Percentiles rank a stretch among this genome's conserved stretches.
Evolutionary conservation across 2,797 vertebrate genomes (phyloP).

Genomic region (Premnoplex brunnescens): DNA sequence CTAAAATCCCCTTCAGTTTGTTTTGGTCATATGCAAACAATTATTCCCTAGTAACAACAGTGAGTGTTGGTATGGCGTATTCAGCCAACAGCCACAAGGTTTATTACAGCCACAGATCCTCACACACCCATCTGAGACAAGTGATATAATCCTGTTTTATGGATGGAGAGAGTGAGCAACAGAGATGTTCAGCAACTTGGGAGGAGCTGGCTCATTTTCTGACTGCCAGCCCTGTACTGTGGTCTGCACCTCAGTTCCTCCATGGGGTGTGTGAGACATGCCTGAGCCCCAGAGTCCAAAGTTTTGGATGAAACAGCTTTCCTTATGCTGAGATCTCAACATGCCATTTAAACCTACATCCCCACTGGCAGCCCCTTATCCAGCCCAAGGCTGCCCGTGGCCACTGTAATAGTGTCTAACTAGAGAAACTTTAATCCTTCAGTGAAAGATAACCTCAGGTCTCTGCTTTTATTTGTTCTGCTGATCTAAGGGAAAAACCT

Average conservation of each 20-base stretch:
- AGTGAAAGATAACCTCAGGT: not conserved
- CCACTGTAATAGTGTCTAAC: not conserved
- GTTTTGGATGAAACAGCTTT: not conserved
- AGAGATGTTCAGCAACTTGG: not conserved
- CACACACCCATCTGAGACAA: constrained; percentile 41
- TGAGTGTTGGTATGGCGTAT: not conserved
- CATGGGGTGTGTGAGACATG: not conserved
- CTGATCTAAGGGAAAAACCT: not conserved
- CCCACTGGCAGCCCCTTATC: not conserved
- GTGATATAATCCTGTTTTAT: not conserved
- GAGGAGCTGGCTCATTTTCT: not conserved
- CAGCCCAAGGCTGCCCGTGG: not conserved
- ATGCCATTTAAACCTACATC: not conserved
- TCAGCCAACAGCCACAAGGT: not conserved
- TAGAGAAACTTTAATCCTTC: not conserved
- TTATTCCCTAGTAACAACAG: not conserved
- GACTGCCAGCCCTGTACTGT: not conserved
- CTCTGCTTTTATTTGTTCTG: not conserved
- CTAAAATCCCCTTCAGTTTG: not conserved
- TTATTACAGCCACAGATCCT: constrained; percentile 21
- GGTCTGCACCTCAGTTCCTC: not conserved
- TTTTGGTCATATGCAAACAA: constrained; percentile 7
- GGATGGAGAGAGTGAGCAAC: constrained; percentile 2
- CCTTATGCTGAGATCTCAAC: not conserved
- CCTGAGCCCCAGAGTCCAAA: not conserved